These are phyloP conservation scores for Xyrichtys novacula DNA, from an alignment of 2,797 vertebrate genomes.

Conservation along the genomic window DNA sequence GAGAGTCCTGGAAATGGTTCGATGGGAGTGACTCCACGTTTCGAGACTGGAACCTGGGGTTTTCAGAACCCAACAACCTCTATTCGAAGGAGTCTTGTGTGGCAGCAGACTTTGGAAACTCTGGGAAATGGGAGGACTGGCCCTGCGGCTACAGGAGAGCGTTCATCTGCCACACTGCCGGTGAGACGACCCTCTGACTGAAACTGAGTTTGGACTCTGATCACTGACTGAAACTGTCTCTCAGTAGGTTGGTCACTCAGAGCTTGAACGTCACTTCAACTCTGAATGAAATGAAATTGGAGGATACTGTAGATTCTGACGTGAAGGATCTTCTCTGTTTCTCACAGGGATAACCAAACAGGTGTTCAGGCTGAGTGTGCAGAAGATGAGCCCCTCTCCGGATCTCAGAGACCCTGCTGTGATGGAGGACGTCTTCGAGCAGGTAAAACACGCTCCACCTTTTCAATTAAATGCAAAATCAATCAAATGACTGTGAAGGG, in stretches of 20 bases:
- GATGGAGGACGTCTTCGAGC: slow-evolving; percentile 5
- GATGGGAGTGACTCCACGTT: slow-evolving; percentile 26
- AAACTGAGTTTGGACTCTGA: no score
- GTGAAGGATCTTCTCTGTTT: not conserved
- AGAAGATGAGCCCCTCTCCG: slow-evolving; percentile 10
- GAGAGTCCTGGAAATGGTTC: slow-evolving; percentile 54
- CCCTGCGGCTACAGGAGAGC: fast-evolving
- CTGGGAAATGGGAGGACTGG: slow-evolving; percentile 33
- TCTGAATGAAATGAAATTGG: no score
- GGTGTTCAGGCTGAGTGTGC: not conserved
- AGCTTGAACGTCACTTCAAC: no score
- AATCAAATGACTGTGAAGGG: not conserved
- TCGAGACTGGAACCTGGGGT: slow-evolving; percentile 29
- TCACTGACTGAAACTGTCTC: no score
- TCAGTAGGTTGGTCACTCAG: no score
- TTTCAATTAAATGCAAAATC: not conserved
- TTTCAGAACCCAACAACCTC: not conserved
- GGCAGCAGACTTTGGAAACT: fast-evolving
- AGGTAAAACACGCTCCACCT: slow-evolving; percentile 11
- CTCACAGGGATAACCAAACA: not conserved
- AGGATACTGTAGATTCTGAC: not conserved
- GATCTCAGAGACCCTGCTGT: slow-evolving; percentile 18
- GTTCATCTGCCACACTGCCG: slow-evolving; percentile 41
- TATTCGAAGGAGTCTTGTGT: fast-evolving
- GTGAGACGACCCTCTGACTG: not conserved